A percentile compares a stretch with the other conserved stretches of the same genome.
phyloP scores from a whole-genome alignment of 2,113 vertebrate genomes.

The Platanista minor region DNA sequence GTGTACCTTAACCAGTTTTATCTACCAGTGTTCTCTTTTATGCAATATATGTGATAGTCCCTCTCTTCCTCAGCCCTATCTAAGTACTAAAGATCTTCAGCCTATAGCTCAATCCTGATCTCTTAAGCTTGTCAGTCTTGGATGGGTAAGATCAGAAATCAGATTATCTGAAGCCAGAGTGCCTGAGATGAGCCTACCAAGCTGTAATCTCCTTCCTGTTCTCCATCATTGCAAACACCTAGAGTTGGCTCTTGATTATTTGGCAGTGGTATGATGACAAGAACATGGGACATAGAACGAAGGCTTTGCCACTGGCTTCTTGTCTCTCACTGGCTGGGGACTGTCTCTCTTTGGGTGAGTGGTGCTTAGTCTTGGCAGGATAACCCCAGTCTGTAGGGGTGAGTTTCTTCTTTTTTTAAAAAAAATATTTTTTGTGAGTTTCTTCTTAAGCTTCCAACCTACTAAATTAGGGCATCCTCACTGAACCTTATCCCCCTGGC shows the following conservation, averaged over 20 bases:
- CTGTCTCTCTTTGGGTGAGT: not conserved
- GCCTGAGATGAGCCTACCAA: not conserved
- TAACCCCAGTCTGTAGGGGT: not conserved
- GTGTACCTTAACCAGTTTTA: not conserved
- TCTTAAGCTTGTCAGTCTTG: not conserved
- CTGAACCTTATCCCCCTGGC: not conserved
- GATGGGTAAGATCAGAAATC: conserved; percentile 13
- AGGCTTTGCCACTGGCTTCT: not conserved
- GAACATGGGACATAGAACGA: not conserved
- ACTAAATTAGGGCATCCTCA: not conserved
- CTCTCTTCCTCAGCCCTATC: not conserved
- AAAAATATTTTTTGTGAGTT: not conserved
- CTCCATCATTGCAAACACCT: not conserved
- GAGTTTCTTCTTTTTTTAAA: not conserved
- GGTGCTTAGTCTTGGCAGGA: not conserved
- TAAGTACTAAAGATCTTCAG: not conserved
- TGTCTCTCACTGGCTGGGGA: not conserved
- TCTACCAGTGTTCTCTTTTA: not conserved
- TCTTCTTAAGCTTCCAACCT: not conserved
- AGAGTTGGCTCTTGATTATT: not conserved
- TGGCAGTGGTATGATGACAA: not conserved
- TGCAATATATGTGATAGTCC: not conserved
- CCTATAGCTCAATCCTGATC: not conserved
- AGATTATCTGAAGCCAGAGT: not conserved
- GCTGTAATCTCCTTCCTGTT: not conserved